A percentile compares a stretch with the other conserved stretches of the same genome.
Conservation (phyloP, 2,797 vertebrate species). For the Eulemur mongoz region DNA sequence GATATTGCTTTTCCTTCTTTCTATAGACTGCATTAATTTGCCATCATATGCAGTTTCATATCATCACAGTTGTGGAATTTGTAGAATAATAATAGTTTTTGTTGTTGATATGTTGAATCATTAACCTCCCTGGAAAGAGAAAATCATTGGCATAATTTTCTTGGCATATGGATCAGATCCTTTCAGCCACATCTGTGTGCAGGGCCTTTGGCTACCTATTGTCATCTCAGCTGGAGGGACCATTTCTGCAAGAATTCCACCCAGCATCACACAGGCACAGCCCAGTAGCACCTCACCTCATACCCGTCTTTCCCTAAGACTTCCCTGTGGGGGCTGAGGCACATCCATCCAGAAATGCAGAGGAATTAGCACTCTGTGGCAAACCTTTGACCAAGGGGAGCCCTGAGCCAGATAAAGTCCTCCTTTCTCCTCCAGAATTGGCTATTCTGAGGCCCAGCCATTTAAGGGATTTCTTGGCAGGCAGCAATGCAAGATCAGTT, state of each 20-base stretch:
- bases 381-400: not conserved
- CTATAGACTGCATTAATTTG: not conserved
- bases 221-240: not conserved
- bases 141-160: not conserved
- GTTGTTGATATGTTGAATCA: not conserved
- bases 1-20: not conserved
- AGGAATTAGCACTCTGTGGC: not conserved
- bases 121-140: not conserved
- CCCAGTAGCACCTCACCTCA: accelerated
- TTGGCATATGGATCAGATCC: not conserved
- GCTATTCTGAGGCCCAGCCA: not conserved
- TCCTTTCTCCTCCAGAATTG: not conserved
- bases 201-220: not conserved
- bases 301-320: not conserved
- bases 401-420: not conserved
- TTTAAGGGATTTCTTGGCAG: not conserved
- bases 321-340: not conserved
- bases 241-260: not conserved
- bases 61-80: not conserved
- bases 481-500: not conserved
- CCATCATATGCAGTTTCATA: not conserved
- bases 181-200: not conserved
- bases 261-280: not conserved
- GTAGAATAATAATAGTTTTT: accelerated
- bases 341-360: not conserved